Percentiles rank a stretch among this genome's conserved stretches.
These are phyloP conservation scores for Scelioninae gen. 2 DNA, from an alignment of 2,888 invertebrate genomes.

Conservation along the genomic window DNA sequence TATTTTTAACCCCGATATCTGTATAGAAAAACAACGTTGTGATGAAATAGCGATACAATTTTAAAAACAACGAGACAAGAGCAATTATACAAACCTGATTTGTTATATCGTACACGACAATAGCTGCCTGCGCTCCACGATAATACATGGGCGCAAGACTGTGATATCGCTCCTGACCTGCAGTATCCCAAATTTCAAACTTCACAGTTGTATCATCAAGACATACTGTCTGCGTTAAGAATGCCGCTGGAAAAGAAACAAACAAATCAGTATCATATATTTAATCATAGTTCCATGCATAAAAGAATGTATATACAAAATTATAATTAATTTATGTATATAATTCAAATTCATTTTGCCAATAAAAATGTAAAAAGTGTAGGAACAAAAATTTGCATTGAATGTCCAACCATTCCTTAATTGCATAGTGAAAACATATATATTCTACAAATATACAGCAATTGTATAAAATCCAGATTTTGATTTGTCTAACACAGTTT, in stretches of 20 bases:
- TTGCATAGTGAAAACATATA: no score
- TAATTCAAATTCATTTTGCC: no score
- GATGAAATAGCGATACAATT: conserved; percentile 1
- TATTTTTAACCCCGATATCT: not conserved
- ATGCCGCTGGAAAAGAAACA: conserved; percentile 86
- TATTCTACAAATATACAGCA: no score
- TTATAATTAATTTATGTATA: no score
- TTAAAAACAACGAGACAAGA: not conserved
- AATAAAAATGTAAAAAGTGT: no score
- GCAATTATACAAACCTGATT: conserved; percentile 82
- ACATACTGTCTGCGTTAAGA: conserved; percentile 99
- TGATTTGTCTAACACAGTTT: no score
- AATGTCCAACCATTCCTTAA: no score
- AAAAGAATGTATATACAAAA: no score
- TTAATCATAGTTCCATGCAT: no score
- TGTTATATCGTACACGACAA: conserved; percentile 99
- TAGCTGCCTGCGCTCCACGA: conserved; percentile 97
- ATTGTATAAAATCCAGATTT: no score
- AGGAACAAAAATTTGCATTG: no score
- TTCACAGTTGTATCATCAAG: conserved; percentile 98
- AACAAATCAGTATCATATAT: no score
- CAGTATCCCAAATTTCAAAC: conserved; percentile 99
- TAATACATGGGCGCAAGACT: conserved; percentile 99
- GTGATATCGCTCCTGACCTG: conserved; percentile 99
- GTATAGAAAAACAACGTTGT: not conserved